These are phyloP conservation scores for Rapana venosa DNA, from an alignment of 2,888 invertebrate genomes.

Conservation along the genomic window DNA sequence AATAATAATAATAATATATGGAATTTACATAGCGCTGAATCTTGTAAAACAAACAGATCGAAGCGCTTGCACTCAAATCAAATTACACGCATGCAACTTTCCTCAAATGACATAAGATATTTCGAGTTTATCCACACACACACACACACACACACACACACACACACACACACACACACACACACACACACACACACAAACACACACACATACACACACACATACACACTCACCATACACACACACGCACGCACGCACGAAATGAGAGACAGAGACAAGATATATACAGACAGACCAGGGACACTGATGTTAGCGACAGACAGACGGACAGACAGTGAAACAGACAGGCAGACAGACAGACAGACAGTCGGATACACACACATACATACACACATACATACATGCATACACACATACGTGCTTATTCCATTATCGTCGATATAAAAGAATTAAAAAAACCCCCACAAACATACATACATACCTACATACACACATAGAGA, in stretches of 20 bases:
- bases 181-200: not conserved
- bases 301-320: not conserved
- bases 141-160: not conserved
- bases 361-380: not conserved
- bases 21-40: too few relatives aligned
- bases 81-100: too few relatives aligned
- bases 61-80: too few relatives aligned
- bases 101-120: too few relatives aligned
- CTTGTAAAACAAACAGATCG: too few relatives aligned
- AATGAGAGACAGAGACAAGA: not conserved
- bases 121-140: not conserved
- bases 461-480: not conserved
- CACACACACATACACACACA: too few relatives aligned
- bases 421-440: too few relatives aligned
- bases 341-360: not conserved
- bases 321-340: not conserved
- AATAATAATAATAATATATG: too few relatives aligned
- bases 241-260: not conserved
- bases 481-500: not conserved
- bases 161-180: not conserved
- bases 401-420: too few relatives aligned
- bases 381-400: too few relatives aligned
- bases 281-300: too few relatives aligned
- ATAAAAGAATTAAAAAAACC: not conserved
- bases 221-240: too few relatives aligned